These are phyloP conservation scores for Mesembrinibis cayennensis DNA, from an alignment of 2,113 vertebrate genomes.

Conservation along the genomic window DNA sequence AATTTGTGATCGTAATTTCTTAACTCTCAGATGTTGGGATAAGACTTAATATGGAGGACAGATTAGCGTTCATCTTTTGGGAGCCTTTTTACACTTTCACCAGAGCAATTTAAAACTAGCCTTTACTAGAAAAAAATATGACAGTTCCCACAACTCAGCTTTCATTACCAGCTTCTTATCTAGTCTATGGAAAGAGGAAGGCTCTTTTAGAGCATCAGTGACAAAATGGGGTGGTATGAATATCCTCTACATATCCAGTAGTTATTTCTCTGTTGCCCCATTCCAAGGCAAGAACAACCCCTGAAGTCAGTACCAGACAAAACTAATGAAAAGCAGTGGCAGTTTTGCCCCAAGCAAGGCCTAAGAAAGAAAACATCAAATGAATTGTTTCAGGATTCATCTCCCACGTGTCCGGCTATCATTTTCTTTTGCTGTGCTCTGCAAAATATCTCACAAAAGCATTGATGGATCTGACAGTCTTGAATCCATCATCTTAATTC, in stretches of 20 bases:
- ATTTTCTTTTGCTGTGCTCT: not conserved
- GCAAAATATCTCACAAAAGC: not conserved
- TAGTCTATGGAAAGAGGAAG: not conserved
- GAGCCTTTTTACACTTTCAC: not conserved
- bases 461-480: not conserved
- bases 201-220: not conserved
- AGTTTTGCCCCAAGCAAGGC: not conserved
- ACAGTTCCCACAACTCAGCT: not conserved
- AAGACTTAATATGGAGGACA: not conserved
- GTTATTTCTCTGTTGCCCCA: not conserved
- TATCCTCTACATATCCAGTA: not conserved
- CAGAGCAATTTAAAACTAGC: not conserved
- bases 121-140: not conserved
- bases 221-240: not conserved
- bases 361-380: not conserved
- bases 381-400: not conserved
- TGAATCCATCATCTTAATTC: not conserved
- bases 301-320: not conserved
- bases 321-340: not conserved
- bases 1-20: not conserved
- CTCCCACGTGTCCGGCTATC: not conserved
- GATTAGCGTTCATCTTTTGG: not conserved
- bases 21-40: not conserved
- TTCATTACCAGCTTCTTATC: not conserved
- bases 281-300: not conserved